phyloP scores from a whole-genome alignment of 2,113 vertebrate species.

The Beaufortia kweichowensis region DNA sequence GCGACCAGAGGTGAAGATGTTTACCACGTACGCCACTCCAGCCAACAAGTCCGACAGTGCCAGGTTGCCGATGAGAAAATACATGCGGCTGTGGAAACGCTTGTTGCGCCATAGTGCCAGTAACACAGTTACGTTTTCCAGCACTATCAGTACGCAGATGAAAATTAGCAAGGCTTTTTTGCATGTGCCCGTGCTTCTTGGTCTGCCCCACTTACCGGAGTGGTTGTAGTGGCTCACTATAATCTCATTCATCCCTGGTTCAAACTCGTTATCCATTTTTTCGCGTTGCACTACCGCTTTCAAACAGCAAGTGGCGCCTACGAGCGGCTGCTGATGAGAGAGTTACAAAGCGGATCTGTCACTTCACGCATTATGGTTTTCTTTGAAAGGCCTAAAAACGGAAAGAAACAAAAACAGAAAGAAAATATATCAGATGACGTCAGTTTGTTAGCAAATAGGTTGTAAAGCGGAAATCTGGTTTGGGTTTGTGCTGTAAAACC shows the following conservation, averaged over 20 bases:
- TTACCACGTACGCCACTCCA: constrained; percentile 76
- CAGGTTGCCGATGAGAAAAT: constrained; percentile 77
- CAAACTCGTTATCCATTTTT: constrained; percentile 59
- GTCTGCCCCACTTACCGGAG: constrained; percentile 73
- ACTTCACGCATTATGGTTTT: constrained; percentile 30
- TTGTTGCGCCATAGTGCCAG: constrained; percentile 76
- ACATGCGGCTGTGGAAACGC: constrained; percentile 79
- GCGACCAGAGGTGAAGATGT: constrained; percentile 73
- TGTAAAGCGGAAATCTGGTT: neutral
- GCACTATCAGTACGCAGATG: constrained; percentile 73
- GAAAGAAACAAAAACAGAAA: neutral
- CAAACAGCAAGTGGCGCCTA: constrained; percentile 71
- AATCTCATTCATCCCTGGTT: constrained; percentile 69
- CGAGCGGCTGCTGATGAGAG: constrained; percentile 46
- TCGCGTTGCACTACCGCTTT: constrained; percentile 51
- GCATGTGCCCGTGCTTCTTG: constrained; percentile 55
- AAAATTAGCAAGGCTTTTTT: constrained; percentile 70
- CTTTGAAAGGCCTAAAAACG: constrained; percentile 1
- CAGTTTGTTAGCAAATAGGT: neutral
- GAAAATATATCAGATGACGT: neutral
- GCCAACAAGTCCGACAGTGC: constrained; percentile 78
- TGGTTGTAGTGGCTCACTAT: constrained; percentile 77
- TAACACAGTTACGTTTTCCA: constrained; percentile 77
- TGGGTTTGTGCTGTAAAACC: neutral
- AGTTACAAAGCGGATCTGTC: neutral